Conservation (phyloP, 2,113 vertebrate species). For the Urocolius indicus region DNA sequence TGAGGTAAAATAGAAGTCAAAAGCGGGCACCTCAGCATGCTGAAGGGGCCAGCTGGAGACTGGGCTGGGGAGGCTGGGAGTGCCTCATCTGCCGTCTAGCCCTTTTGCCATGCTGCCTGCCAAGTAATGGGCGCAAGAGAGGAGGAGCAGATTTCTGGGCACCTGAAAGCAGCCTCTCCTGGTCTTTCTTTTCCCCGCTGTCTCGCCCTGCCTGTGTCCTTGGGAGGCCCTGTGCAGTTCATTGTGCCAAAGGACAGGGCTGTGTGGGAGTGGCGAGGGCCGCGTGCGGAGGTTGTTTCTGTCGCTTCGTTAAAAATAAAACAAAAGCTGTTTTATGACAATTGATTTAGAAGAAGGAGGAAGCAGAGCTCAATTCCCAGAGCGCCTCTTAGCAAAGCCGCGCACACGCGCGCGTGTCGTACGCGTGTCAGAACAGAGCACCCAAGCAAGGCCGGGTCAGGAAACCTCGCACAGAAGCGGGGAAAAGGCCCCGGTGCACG, state of each 20-base stretch:
- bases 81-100: background rate
- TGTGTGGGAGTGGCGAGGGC: background rate
- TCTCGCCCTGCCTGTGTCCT: background rate
- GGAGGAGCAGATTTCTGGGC: background rate
- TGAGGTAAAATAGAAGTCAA: background rate
- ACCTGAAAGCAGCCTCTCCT: background rate
- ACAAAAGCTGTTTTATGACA: constrained; percentile 54
- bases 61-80: background rate
- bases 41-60: background rate
- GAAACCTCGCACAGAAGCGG: constrained; percentile 47
- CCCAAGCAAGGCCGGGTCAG: constrained; percentile 55
- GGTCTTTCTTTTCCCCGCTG: background rate
- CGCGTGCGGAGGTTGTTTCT: background rate
- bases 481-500: constrained; percentile 48
- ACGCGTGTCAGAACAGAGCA: constrained; percentile 47
- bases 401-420: background rate
- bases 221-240: background rate
- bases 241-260: background rate
- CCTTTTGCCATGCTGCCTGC: background rate
- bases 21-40: background rate
- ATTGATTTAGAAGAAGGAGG: constrained; percentile 48
- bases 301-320: constrained; percentile 64
- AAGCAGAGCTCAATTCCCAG: constrained; percentile 61
- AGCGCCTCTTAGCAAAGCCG: constrained; percentile 52
- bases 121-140: background rate